Percentiles rank a stretch among this genome's conserved stretches.
phyloP scores from a whole-genome alignment of 2,113 vertebrate genomes.

The Neogobius melanostomus region DNA sequence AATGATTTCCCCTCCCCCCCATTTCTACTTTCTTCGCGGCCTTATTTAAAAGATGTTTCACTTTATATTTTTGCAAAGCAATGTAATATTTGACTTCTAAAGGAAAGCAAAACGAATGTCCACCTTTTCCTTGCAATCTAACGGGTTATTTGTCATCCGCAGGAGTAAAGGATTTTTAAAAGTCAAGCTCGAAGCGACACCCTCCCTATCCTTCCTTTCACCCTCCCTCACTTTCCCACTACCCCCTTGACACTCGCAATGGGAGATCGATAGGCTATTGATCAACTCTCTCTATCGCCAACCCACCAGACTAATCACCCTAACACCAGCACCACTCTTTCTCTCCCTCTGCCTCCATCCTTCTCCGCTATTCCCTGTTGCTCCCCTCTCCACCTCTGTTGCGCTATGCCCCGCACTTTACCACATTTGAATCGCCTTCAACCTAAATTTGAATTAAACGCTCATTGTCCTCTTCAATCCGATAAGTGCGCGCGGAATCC shows the following conservation, averaged over 20 bases:
- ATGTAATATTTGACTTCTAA: slow-evolving; percentile 33
- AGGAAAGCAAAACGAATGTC: slow-evolving; percentile 29
- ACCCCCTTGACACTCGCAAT: slow-evolving; percentile 78
- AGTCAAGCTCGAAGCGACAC: slow-evolving; percentile 78
- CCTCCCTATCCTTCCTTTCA: slow-evolving; percentile 71
- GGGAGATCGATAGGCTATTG: slow-evolving; percentile 81
- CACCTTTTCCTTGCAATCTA: slow-evolving; percentile 70
- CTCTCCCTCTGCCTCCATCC: slow-evolving; percentile 45
- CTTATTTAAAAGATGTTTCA: slow-evolving; percentile 30
- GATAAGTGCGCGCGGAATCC: slow-evolving; percentile 26
- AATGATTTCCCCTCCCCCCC: slow-evolving; percentile 55
- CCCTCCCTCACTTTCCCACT: slow-evolving; percentile 74
- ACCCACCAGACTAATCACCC: slow-evolving; percentile 86
- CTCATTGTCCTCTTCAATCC: slow-evolving; percentile 22
- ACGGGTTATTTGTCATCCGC: slow-evolving; percentile 82
- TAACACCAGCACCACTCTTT: slow-evolving; percentile 78
- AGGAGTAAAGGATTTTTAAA: slow-evolving; percentile 84
- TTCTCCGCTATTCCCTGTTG: slow-evolving; percentile 30
- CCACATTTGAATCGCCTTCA: slow-evolving; percentile 16
- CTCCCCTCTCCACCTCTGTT: slow-evolving; percentile 52
- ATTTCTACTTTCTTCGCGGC: slow-evolving; percentile 30
- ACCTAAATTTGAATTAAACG: slow-evolving; percentile 29
- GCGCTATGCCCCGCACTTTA: slow-evolving; percentile 43
- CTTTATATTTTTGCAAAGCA: slow-evolving; percentile 33
- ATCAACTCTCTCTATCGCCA: slow-evolving; percentile 86